Evolutionary conservation across 2,797 vertebrate genomes (phyloP), one percentile per base, ranked within the genome.

Genomic region (Gouania willdenowi): DNA sequence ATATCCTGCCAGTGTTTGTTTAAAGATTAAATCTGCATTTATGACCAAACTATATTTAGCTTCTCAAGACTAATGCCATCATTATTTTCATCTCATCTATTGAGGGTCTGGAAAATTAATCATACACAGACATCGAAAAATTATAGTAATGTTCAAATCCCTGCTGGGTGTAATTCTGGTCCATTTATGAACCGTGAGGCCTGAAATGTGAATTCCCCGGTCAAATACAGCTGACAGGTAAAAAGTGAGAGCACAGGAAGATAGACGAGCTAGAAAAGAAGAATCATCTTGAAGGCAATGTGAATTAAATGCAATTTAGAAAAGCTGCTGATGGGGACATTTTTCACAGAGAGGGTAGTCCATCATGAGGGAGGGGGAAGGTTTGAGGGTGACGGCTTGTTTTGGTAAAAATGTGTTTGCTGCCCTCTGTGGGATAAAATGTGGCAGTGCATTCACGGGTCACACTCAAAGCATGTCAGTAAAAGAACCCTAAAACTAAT

Each of bases 261-360:
- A 85, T 69, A 71, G 56, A 87, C 79, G 71, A 74, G 65, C 45
- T 30, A 64, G 40, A 75, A 71, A 81, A 76, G 61, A 61, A 71
- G 67, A 75, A 75, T 75, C 57, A 70, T 84, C 77, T 79, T 57
- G 26, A 40, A 34, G 48, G 74, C 50, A 66, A 82, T 59, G 11
- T 80, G 75, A 83, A 83, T 82, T 67, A 80, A 84, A 86, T 68
- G 73, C 78, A 86, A 82, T 85, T 85, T 83, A 58, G 61, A 82
- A n/a, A 82, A 84, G 52, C 61, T 80, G 81, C 82, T 80, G 78
- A 83, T 68, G 54, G 63, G 48, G 42, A 59, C 60, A 56, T 71
- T 81, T 81, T 74, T 72, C 55, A 72, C 57, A 13, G 33, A 75
- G 65, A 26, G 2, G 48, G 75, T 48, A 77, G 75, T 84, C 71